These are phyloP conservation scores for Ophiothrix spiculata DNA, from an alignment of 35 echinoderm and acorn worm genomes.

Conservation along the genomic window DNA sequence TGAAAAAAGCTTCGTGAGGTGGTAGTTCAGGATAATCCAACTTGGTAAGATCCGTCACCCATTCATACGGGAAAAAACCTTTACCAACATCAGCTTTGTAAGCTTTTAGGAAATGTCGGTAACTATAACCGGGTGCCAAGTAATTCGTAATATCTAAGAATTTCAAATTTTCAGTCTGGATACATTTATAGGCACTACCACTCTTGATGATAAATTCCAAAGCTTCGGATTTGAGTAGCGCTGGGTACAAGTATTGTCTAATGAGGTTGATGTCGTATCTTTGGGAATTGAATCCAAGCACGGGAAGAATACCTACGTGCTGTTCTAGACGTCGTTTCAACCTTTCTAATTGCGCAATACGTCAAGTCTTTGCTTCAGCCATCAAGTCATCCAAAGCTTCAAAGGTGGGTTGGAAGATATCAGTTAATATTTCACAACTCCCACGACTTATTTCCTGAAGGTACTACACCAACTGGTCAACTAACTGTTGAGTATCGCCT, in stretches of 20 bases:
- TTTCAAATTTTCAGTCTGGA: background rate
- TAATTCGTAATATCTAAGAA: slow-evolving; percentile 25
- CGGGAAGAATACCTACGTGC: background rate
- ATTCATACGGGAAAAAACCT: slow-evolving; percentile 29
- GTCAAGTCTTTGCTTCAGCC: no score
- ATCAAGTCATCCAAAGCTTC: no score
- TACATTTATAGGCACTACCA: background rate
- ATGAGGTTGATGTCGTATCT: slow-evolving; percentile 37
- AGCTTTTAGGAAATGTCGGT: slow-evolving; percentile 14
- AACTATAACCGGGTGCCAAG: slow-evolving; percentile 19
- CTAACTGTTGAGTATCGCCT: no score
- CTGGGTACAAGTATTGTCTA: background rate
- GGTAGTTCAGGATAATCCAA: slow-evolving; percentile 10
- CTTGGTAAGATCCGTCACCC: slow-evolving; percentile 17
- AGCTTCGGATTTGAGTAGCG: background rate
- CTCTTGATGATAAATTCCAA: background rate
- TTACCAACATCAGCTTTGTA: slow-evolving; percentile 12
- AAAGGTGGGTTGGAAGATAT: no score
- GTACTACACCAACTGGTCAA: no score
- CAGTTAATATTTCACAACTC: no score
- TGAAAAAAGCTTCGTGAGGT: slow-evolving; percentile 2
- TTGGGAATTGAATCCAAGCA: slow-evolving; percentile 40
- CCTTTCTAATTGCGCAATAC: background rate
- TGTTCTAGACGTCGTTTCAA: background rate
- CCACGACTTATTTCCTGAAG: no score